Percentiles rank a stretch among this genome's conserved stretches.
Evolutionary conservation across 2,797 vertebrate genomes (phyloP).

Genomic region (Sebastes taczanowskii): DNA sequence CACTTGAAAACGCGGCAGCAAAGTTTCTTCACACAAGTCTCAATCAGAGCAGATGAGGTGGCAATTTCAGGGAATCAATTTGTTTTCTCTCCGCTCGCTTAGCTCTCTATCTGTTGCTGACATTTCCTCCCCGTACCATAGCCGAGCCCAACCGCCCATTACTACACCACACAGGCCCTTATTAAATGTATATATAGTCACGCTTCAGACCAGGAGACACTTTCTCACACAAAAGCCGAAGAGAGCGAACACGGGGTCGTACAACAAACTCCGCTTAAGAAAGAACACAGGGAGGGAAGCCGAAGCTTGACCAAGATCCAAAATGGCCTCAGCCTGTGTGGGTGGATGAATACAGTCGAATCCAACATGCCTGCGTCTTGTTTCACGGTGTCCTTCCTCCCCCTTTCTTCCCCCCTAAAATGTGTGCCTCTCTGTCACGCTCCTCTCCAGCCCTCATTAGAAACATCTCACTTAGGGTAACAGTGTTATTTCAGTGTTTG

Average conservation of each 20-base stretch:
- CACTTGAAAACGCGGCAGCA: not conserved
- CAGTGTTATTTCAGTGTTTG: slow-evolving; percentile 80
- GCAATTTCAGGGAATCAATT: slow-evolving; percentile 71
- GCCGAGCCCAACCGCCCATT: slow-evolving; percentile 81
- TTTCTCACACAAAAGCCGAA: slow-evolving; percentile 77
- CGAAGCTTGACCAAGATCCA: slow-evolving; percentile 59
- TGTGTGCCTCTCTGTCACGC: slow-evolving; percentile 40
- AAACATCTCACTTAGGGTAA: slow-evolving; percentile 78
- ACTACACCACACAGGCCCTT: slow-evolving; percentile 82
- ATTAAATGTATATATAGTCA: slow-evolving; percentile 89
- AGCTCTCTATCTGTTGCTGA: slow-evolving; percentile 71
- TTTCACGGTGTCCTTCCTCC: slow-evolving; percentile 41
- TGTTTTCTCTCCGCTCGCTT: slow-evolving; percentile 70
- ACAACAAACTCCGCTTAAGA: slow-evolving; percentile 48
- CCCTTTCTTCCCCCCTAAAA: not conserved
- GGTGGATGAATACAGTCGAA: slow-evolving; percentile 54
- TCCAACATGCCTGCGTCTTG: slow-evolving; percentile 60
- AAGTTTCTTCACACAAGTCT: slow-evolving; percentile 27
- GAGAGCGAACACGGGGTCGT: slow-evolving; percentile 49
- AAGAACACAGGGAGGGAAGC: slow-evolving; percentile 48
- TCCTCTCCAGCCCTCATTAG: slow-evolving; percentile 70
- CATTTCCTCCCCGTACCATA: slow-evolving; percentile 76
- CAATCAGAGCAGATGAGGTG: slow-evolving; percentile 55
- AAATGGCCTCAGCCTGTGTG: slow-evolving; percentile 67
- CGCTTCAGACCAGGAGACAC: slow-evolving; percentile 74